Conservation (phyloP, 2,888 invertebrate species). For the Iselma pallidipennis region DNA sequence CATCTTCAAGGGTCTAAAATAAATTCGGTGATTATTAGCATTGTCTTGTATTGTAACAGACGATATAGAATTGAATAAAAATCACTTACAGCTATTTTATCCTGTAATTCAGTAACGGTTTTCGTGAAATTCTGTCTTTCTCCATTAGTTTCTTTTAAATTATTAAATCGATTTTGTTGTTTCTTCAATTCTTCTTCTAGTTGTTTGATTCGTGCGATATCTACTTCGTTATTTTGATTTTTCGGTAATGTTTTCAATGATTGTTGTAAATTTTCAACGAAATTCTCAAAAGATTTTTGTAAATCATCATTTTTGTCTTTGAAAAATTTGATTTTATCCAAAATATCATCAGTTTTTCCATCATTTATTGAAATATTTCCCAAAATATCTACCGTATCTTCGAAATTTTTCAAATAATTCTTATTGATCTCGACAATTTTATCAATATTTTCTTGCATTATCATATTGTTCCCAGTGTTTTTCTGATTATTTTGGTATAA, state of each 20-base stretch:
- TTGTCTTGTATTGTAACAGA: too few relatives aligned
- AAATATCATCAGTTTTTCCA: slow-evolving; percentile 39
- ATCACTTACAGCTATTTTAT: slow-evolving; percentile 39
- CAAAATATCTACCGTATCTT: slow-evolving; percentile 43
- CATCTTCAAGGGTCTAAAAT: slow-evolving; percentile 44
- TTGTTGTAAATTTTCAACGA: neutral
- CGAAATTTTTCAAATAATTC: slow-evolving; percentile 42
- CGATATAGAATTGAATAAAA: neutral
- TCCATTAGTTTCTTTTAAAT: neutral
- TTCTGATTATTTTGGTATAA: slow-evolving; percentile 7
- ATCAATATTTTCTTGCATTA: slow-evolving; percentile 11
- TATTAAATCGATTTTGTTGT: too few relatives aligned
- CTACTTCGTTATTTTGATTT: neutral
- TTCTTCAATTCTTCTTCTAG: neutral
- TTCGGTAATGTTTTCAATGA: neutral
- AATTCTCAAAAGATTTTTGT: too few relatives aligned
- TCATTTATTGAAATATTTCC: slow-evolving; percentile 42
- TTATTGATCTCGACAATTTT: slow-evolving; percentile 42
- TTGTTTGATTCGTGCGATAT: neutral
- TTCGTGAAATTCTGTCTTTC: slow-evolving; percentile 30
- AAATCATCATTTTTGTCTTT: slow-evolving; percentile 5
- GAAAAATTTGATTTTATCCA: slow-evolving; percentile 30
- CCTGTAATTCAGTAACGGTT: slow-evolving; percentile 38
- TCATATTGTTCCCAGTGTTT: neutral
- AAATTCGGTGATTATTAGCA: too few relatives aligned